A percentile compares a stretch with the other conserved stretches of the same genome.
phyloP scores from a whole-genome alignment of 2,113 vertebrate genomes.

The Bubo blakistoni region DNA sequence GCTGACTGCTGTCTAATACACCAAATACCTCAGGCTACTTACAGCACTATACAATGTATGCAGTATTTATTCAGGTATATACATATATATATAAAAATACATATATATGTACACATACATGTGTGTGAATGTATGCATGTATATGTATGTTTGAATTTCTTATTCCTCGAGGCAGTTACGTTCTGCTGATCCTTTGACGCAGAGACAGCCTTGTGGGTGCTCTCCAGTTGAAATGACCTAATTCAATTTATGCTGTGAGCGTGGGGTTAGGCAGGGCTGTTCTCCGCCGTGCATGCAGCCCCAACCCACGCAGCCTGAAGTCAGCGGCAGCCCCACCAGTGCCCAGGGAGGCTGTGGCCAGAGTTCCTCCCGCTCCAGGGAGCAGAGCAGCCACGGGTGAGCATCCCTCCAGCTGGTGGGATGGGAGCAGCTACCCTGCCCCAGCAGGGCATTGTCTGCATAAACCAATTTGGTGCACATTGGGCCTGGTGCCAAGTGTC shows the following conservation, averaged over 20 bases:
- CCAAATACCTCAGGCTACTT: neutral
- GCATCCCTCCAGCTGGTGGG: neutral
- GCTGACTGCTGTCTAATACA: neutral
- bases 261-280: neutral
- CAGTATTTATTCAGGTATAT: neutral
- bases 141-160: neutral
- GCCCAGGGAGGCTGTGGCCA: rapidly evolving
- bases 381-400: neutral
- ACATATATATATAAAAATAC: too few species aligned
- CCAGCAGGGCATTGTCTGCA: neutral
- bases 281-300: neutral
- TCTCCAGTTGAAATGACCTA: neutral
- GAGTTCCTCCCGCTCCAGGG: neutral
- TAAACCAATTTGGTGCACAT: neutral
- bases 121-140: neutral
- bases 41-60: neutral
- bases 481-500: neutral
- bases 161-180: neutral
- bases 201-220: neutral
- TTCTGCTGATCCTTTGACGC: neutral
- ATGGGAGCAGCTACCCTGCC: neutral
- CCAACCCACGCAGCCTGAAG: neutral
- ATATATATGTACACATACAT: too few species aligned
- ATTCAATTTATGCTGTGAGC: neutral
- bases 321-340: neutral